A percentile compares a stretch with the other conserved stretches of the same genome.
Conservation (phyloP, 2,888 invertebrate genomes). For the Drosophila kambysellisi region DNA sequence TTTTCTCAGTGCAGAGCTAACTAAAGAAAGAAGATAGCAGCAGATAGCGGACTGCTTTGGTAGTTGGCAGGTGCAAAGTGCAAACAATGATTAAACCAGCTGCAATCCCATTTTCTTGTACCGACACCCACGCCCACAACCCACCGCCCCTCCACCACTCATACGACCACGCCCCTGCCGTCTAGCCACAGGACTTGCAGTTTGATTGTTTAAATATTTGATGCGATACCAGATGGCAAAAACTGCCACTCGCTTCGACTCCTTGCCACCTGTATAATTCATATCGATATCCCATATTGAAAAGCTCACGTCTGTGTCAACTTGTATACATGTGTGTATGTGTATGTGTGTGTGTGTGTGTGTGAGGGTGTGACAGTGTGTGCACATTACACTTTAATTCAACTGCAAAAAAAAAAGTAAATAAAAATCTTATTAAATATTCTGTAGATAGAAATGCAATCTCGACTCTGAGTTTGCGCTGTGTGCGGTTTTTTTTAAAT, state of each 20-base stretch:
- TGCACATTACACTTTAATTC: constrained; percentile 3
- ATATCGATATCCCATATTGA: constrained; percentile 35
- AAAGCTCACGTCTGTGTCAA: constrained; percentile 4
- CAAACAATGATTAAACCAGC: constrained; percentile 67
- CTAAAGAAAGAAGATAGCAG: not conserved
- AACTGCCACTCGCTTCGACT: constrained; percentile 33
- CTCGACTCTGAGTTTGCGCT: not conserved
- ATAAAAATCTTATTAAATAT: constrained; percentile 7
- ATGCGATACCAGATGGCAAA: constrained; percentile 61
- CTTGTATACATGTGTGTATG: constrained; percentile 3
- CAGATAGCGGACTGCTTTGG: constrained; percentile 30
- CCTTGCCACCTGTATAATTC: constrained; percentile 42
- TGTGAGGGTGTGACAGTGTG: not conserved
- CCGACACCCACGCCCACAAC: not conserved
- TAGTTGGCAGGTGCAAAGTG: constrained; percentile 76
- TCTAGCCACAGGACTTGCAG: constrained; percentile 62
- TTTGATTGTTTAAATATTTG: constrained; percentile 75
- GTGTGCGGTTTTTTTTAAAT: not conserved
- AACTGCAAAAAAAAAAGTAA: constrained; percentile 1
- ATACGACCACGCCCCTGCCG: constrained; percentile 4
- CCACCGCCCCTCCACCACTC: constrained; percentile 12
- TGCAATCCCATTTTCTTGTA: constrained; percentile 23
- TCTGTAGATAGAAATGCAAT: not conserved
- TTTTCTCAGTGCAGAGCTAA: not conserved
- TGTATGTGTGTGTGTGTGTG: constrained; percentile 7